Percentiles rank a stretch among this genome's conserved stretches.
These are phyloP conservation scores for Choloepus didactylus DNA, from an alignment of 2,797 vertebrate genomes.

Conservation along the genomic window DNA sequence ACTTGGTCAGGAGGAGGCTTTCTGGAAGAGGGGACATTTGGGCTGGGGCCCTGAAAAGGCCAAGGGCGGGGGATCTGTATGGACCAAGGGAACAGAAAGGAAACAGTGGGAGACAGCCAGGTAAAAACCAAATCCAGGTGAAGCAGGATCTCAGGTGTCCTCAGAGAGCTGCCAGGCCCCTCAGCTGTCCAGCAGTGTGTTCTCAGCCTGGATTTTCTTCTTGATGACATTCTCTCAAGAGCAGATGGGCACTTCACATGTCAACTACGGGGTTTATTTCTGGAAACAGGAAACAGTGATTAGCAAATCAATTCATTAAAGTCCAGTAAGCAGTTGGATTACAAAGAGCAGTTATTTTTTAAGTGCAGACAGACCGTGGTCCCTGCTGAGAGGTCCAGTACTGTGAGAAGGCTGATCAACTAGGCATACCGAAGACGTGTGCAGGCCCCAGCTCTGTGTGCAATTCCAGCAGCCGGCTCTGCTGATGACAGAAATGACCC, in stretches of 20 bases:
- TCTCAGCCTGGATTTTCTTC: conserved; percentile 6
- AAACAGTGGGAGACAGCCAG: not conserved
- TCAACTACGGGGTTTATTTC: conserved; percentile 18
- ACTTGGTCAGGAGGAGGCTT: not conserved
- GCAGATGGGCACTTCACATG: conserved; percentile 12
- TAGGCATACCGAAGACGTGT: not conserved
- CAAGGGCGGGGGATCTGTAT: fast-evolving
- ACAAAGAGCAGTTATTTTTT: conserved; percentile 52
- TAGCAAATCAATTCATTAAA: conserved; percentile 70
- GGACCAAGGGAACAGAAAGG: not conserved
- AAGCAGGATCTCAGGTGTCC: not conserved
- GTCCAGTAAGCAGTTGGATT: not conserved
- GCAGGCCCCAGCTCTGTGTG: not conserved
- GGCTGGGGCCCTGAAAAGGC: not conserved
- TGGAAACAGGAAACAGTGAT: conserved; percentile 70
- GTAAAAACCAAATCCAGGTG: not conserved
- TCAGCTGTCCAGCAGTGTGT: not conserved
- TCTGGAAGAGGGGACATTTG: not conserved
- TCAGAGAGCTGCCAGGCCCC: not conserved
- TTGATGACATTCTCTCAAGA: not conserved
- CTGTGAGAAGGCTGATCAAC: not conserved
- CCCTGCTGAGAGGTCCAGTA: not conserved
- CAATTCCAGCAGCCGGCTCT: conserved; percentile 47
- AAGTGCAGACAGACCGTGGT: conserved; percentile 57
- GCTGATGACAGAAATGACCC: conserved; percentile 73